Conservation (phyloP, 1,140 invertebrate species). For the Heliconius nattereri region DNA sequence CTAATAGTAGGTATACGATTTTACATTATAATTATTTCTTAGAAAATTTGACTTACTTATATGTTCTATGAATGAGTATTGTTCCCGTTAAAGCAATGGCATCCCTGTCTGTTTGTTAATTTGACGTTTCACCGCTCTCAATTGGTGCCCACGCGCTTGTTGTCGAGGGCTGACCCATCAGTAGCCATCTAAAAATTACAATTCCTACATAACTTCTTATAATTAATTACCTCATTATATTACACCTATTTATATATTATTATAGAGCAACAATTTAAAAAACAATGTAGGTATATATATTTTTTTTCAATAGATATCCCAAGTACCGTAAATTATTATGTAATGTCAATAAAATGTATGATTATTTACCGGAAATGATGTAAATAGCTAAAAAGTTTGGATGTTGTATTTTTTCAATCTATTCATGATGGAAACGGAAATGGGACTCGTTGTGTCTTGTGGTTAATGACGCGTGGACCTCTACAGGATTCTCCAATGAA, state of each 20-base stretch:
- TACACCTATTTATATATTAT: not conserved
- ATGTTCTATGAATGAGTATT: slow-evolving; percentile 27
- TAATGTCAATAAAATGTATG: not conserved
- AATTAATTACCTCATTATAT: slow-evolving; percentile 42
- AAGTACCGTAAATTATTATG: not conserved
- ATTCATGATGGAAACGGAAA: slow-evolving; percentile 65
- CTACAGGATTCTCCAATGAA: slow-evolving; percentile 53
- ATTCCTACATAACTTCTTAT: slow-evolving; percentile 63
- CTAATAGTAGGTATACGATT: too few species aligned
- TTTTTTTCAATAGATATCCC: not conserved
- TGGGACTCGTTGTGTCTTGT: slow-evolving; percentile 47
- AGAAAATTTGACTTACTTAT: not conserved
- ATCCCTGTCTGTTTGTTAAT: slow-evolving; percentile 58
- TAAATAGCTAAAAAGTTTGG: not conserved
- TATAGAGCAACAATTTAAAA: not conserved
- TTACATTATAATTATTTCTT: not conserved
- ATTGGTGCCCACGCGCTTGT: slow-evolving; percentile 68
- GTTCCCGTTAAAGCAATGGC: slow-evolving; percentile 35
- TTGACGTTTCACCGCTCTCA: slow-evolving; percentile 65
- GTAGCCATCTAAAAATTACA: slow-evolving; percentile 62
- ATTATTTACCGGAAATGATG: not conserved
- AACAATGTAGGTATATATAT: too few species aligned
- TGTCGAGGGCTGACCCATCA: slow-evolving; percentile 55
- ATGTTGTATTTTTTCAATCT: slow-evolving; percentile 23
- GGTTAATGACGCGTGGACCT: slow-evolving; percentile 61